Percentiles rank a stretch among this genome's conserved stretches.
phyloP scores from a whole-genome alignment of 1,140 invertebrate species.

The Brachionus rubens region DNA sequence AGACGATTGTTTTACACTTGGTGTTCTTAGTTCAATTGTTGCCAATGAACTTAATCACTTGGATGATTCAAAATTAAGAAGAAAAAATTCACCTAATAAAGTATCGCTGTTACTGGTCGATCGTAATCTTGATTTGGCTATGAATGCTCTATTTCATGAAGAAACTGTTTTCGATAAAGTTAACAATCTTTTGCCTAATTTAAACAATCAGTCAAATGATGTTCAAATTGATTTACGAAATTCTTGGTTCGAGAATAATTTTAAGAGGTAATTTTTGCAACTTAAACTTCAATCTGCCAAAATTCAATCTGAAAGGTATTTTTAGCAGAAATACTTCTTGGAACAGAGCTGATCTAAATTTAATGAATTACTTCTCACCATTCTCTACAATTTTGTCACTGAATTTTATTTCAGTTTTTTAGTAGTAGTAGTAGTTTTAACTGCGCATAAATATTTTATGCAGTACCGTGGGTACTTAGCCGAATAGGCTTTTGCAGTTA shows the following conservation, averaged over 20 bases:
- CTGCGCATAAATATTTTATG: no score
- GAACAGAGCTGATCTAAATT: no score
- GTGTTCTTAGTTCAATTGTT: constrained; percentile 14
- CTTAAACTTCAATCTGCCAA: no score
- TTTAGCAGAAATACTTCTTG: no score
- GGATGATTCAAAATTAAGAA: not conserved
- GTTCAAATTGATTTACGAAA: constrained; percentile 15
- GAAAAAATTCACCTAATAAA: constrained; percentile 44
- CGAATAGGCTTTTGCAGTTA: no score
- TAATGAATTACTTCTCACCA: no score
- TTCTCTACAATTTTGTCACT: no score
- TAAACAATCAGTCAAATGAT: constrained; percentile 26
- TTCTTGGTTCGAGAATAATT: constrained; percentile 31
- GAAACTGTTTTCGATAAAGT: constrained; percentile 41
- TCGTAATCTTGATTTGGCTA: constrained; percentile 14
- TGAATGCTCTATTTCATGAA: constrained; percentile 21
- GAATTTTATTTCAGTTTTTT: no score
- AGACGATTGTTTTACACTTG: constrained; percentile 37
- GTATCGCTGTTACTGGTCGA: constrained; percentile 14
- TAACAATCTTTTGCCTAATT: constrained; percentile 16
- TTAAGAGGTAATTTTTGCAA: constrained; percentile 17
- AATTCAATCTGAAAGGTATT: no score
- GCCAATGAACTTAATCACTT: constrained; percentile 24
- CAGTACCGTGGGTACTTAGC: no score
- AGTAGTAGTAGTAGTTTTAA: no score